Evolutionary conservation across 2,888 invertebrate genomes (phyloP).

Genomic region (Pterostichus madidus): DNA sequence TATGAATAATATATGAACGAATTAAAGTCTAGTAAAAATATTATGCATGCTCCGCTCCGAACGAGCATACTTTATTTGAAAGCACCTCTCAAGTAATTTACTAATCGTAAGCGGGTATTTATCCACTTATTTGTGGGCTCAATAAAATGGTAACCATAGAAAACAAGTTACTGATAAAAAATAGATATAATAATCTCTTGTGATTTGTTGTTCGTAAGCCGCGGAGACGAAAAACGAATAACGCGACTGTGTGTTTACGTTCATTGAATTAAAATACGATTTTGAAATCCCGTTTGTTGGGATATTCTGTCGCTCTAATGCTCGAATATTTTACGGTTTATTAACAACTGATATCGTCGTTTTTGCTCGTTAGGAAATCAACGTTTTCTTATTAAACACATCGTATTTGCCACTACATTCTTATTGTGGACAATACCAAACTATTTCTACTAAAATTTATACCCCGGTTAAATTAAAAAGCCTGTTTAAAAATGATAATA

Average conservation of each 20-base stretch:
- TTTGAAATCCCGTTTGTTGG: constrained; percentile 36
- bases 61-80: constrained; percentile 52
- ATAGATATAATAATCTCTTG: constrained; percentile 51
- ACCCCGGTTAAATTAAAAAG: neutral
- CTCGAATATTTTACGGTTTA: constrained; percentile 51
- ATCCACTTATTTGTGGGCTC: constrained; percentile 57
- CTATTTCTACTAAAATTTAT: neutral
- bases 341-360: constrained; percentile 32
- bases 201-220: constrained; percentile 40
- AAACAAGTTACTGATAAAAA: constrained; percentile 51
- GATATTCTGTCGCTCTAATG: constrained; percentile 30
- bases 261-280: constrained; percentile 57
- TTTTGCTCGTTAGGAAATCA: constrained; percentile 42
- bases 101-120: constrained; percentile 58
- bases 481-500: too few relatives aligned
- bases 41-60: constrained; percentile 19
- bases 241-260: constrained; percentile 32
- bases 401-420: constrained; percentile 34
- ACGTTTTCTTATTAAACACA: constrained; percentile 33
- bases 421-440: neutral
- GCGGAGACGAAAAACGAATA: constrained; percentile 31
- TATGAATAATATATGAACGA: constrained; percentile 61
- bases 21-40: constrained; percentile 53
- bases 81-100: constrained; percentile 55
- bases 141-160: constrained; percentile 56